Percentiles rank a stretch among this genome's conserved stretches.
These are phyloP conservation scores for Drosophila subpulchrella DNA, from an alignment of 1,140 invertebrate species.

Conservation along the genomic window DNA sequence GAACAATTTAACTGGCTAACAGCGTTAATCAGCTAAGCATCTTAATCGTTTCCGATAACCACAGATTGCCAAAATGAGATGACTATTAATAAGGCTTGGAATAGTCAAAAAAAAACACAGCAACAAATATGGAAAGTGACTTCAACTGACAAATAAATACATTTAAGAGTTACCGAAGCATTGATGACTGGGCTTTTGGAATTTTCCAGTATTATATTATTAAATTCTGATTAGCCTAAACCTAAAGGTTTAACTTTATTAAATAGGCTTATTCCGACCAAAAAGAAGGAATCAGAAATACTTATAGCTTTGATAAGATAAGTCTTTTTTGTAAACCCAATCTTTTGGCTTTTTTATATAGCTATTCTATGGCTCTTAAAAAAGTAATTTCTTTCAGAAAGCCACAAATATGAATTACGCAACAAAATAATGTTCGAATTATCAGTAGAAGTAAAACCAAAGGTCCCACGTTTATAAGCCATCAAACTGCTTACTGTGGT, in stretches of 20 bases:
- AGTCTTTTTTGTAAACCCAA: not conserved
- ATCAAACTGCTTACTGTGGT: not conserved
- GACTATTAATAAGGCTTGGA: not conserved
- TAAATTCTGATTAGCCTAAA: not conserved
- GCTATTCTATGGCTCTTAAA: not conserved
- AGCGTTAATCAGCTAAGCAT: no score
- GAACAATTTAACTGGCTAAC: no score
- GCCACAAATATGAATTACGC: not conserved
- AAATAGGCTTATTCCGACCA: not conserved
- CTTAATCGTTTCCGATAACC: not conserved
- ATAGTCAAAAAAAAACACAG: not conserved
- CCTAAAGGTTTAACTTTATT: not conserved
- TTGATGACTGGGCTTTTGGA: not conserved
- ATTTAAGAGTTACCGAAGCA: not conserved
- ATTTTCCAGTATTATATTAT: not conserved
- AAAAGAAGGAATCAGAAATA: not conserved
- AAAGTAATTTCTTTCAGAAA: not conserved
- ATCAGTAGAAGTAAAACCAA: not conserved
- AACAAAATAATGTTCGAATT: not conserved
- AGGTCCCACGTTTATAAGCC: not conserved
- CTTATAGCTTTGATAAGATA: conserved; percentile 9
- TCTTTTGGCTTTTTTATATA: not conserved
- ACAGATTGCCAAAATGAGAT: not conserved
- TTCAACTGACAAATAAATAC: not conserved
- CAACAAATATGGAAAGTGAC: not conserved